A percentile compares a stretch with the other conserved stretches of the same genome.
Conservation (phyloP, 1,140 invertebrate species). For the Drosophila trapezifrons region DNA sequence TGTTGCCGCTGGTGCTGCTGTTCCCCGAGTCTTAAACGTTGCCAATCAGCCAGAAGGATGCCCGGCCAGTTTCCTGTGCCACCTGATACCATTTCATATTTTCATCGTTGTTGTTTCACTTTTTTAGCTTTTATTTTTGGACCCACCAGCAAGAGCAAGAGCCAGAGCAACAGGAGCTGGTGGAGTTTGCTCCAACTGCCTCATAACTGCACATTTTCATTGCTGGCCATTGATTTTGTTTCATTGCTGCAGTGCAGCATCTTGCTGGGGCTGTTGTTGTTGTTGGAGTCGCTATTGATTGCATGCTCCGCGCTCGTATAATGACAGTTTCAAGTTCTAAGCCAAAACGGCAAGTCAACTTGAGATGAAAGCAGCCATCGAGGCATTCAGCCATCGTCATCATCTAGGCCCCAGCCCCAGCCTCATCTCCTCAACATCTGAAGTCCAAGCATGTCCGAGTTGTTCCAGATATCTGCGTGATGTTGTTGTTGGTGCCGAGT, state of each 20-base stretch:
- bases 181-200: slow-evolving; percentile 7
- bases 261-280: slow-evolving; percentile 23
- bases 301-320: slow-evolving; percentile 79
- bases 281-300: slow-evolving; percentile 64
- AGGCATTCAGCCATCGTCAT: slow-evolving; percentile 32
- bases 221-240: slow-evolving; percentile 79
- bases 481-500: slow-evolving; percentile 20
- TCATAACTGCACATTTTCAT: slow-evolving; percentile 78
- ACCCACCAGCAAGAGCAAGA: slow-evolving; percentile 38
- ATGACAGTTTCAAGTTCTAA: slow-evolving; percentile 83
- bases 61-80: slow-evolving; percentile 56
- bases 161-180: slow-evolving; percentile 14
- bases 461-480: slow-evolving; percentile 72
- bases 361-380: slow-evolving; percentile 46
- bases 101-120: slow-evolving; percentile 17
- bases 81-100: slow-evolving; percentile 78
- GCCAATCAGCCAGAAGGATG: slow-evolving; percentile 66
- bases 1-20: slow-evolving; percentile 36
- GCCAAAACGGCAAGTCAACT: slow-evolving; percentile 73
- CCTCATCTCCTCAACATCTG: slow-evolving; percentile 67
- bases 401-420: slow-evolving; percentile 43
- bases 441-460: slow-evolving; percentile 77
- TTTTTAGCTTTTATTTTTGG: slow-evolving; percentile 12
- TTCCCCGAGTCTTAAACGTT: slow-evolving; percentile 64
- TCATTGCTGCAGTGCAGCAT: slow-evolving; percentile 62